phyloP scores from a whole-genome alignment of 2,888 invertebrate genomes.

The Pseudococcus longispinus region DNA sequence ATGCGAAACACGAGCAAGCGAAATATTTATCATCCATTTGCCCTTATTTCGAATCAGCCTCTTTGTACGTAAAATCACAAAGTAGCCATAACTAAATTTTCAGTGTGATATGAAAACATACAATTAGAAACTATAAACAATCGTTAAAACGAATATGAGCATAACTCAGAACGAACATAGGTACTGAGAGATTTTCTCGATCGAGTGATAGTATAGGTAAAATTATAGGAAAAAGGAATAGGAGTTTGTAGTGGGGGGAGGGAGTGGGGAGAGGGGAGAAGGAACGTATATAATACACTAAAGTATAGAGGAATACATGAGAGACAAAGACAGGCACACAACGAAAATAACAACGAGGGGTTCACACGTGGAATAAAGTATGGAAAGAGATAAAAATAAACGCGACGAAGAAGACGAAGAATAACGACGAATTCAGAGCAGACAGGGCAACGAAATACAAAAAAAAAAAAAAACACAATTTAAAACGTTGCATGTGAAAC shows the following conservation, averaged over 20 bases:
- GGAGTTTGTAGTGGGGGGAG: neutral
- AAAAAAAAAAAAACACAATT: neutral
- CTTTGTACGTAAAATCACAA: neutral
- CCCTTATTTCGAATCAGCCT: neutral
- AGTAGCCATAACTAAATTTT: neutral
- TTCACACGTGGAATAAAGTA: neutral
- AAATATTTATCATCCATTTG: neutral
- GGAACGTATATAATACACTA: neutral
- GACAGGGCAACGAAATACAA: neutral
- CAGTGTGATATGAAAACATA: neutral
- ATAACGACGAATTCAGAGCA: too few relatives aligned
- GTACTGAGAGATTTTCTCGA: neutral
- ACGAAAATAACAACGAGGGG: neutral
- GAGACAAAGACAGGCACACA: neutral
- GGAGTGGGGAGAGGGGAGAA: neutral
- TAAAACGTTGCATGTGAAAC: neutral
- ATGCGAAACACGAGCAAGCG: neutral
- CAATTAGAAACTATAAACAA: conserved; percentile 22
- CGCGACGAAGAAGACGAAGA: neutral
- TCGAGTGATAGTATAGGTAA: neutral
- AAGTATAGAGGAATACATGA: neutral
- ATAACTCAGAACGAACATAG: neutral
- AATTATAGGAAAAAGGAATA: neutral
- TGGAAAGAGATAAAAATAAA: neutral
- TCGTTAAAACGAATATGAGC: neutral